Evolutionary conservation across 2,888 invertebrate species (phyloP).

Genomic region (Lasioglossum vierecki): DNA sequence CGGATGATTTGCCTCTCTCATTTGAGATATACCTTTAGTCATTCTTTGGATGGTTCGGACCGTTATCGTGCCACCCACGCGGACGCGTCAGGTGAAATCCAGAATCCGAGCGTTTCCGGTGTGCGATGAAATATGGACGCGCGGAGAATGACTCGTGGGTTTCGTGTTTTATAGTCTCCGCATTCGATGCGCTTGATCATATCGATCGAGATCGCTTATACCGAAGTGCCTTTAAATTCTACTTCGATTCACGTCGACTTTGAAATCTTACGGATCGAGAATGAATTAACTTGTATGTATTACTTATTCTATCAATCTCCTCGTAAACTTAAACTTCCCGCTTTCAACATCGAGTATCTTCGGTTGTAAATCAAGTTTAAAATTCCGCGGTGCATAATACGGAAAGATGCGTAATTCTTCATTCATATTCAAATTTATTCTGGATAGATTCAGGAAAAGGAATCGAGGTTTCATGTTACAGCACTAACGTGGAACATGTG

Average conservation of each 20-base stretch:
- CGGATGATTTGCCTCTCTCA: slow-evolving; percentile 42
- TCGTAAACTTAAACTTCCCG: too few relatives aligned
- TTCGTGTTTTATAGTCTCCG: slow-evolving; percentile 2
- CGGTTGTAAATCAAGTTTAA: background rate
- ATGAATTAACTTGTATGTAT: background rate
- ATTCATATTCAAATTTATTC: background rate
- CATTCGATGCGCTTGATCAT: background rate
- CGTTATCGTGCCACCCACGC: slow-evolving; percentile 66
- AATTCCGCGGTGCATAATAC: background rate
- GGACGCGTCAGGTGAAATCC: slow-evolving; percentile 44
- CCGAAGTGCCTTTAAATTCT: background rate
- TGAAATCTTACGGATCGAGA: background rate
- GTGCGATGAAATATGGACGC: slow-evolving; percentile 25
- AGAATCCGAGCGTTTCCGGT: slow-evolving; percentile 41
- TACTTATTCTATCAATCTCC: background rate
- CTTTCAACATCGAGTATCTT: background rate
- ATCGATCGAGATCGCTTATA: background rate
- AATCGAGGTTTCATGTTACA: background rate
- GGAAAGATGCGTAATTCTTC: too few relatives aligned
- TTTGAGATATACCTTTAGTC: slow-evolving; percentile 55
- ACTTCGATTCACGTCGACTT: background rate
- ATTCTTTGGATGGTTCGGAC: slow-evolving; percentile 58
- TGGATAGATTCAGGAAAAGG: background rate
- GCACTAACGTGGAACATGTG: background rate
- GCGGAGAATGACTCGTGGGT: slow-evolving; percentile 10